A percentile compares a stretch with the other conserved stretches of the same genome.
phyloP scores from a whole-genome alignment of 2,888 invertebrate genomes.

The Furcula furcula region DNA sequence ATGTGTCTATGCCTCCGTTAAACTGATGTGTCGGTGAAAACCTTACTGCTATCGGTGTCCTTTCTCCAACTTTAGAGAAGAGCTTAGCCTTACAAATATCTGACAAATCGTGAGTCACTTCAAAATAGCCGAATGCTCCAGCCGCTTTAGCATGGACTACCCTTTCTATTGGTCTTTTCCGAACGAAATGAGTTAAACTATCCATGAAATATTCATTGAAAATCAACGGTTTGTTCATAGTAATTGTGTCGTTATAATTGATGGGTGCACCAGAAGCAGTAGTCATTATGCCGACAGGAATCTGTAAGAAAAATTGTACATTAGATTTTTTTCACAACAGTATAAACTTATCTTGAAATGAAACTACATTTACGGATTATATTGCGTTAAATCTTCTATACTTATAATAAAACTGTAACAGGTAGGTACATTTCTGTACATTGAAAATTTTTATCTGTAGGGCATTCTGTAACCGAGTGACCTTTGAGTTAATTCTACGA shows the following conservation, averaged over 20 bases:
- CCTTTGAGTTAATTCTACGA: too few species aligned
- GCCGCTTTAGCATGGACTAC: constrained; percentile 96
- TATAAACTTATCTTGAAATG: too few species aligned
- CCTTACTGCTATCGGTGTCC: constrained; percentile 88
- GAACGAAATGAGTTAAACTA: constrained; percentile 88
- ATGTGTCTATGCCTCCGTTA: constrained; percentile 92
- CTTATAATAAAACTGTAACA: too few species aligned
- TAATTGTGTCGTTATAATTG: constrained; percentile 84
- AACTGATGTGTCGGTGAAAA: constrained; percentile 92
- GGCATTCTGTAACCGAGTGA: too few species aligned
- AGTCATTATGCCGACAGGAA: constrained; percentile 81
- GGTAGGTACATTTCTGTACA: too few species aligned
- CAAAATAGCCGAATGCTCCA: constrained; percentile 92
- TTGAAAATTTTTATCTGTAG: too few species aligned
- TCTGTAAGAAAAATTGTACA: too few species aligned
- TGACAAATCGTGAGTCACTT: constrained; percentile 90
- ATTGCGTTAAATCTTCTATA: too few species aligned
- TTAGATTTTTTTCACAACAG: too few species aligned
- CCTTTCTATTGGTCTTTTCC: constrained; percentile 95
- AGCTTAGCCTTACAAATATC: constrained; percentile 88
- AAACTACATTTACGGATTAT: too few species aligned
- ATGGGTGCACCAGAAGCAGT: constrained; percentile 88
- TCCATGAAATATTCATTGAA: constrained; percentile 90
- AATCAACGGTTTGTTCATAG: constrained; percentile 88
- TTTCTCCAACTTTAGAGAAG: constrained; percentile 87